Percentiles rank a stretch among this genome's conserved stretches.
phyloP scores from a whole-genome alignment of 2,888 invertebrate species.

The Drosophila pegasa region DNA sequence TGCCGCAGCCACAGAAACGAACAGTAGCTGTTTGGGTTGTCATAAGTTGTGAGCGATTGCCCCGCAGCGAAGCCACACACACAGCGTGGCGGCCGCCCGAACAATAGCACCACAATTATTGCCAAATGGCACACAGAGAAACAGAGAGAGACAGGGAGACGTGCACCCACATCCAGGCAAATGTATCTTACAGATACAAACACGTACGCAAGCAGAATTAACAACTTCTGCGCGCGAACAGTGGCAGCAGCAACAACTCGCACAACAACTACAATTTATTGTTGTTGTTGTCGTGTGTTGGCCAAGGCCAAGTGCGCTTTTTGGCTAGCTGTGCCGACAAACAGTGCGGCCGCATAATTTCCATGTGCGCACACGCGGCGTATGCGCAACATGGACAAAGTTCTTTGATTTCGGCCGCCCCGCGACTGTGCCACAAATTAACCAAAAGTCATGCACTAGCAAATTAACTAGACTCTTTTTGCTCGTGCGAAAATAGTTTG shows the following conservation, averaged over 20 bases:
- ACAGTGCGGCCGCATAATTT: constrained; percentile 52
- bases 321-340: constrained; percentile 29
- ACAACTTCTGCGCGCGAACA: constrained; percentile 57
- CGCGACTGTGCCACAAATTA: constrained; percentile 51
- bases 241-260: constrained; percentile 48
- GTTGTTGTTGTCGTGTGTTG: constrained; percentile 23
- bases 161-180: constrained; percentile 47
- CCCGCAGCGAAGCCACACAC: constrained; percentile 78
- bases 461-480: constrained; percentile 57
- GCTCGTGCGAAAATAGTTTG: constrained; percentile 69
- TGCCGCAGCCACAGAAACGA: constrained; percentile 31
- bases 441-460: constrained; percentile 72
- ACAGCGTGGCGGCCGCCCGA: constrained; percentile 65
- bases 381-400: constrained; percentile 72
- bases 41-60: constrained; percentile 82
- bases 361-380: constrained; percentile 71
- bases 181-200: constrained; percentile 49
- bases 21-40: constrained; percentile 82
- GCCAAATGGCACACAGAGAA: constrained; percentile 69
- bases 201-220: constrained; percentile 52
- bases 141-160: constrained; percentile 3
- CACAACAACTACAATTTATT: constrained; percentile 31
- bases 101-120: constrained; percentile 77
- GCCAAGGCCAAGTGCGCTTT: constrained; percentile 56
- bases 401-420: constrained; percentile 72